Evolutionary conservation across 30 jellyfish, hydroid and myxozoan genomes (phyloP).

Genomic region (Pelagia noctiluca): DNA sequence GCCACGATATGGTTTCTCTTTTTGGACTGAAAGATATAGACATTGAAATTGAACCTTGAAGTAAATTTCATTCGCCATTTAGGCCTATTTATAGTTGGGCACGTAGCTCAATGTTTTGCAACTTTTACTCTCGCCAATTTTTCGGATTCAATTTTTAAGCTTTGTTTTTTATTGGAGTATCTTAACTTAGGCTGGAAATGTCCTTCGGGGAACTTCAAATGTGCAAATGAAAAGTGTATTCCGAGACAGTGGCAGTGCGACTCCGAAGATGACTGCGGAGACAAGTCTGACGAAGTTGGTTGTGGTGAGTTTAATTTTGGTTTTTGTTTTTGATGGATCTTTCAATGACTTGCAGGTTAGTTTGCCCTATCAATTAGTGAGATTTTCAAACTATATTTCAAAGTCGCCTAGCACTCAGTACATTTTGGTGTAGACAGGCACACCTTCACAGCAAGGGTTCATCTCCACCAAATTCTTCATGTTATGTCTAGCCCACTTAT

Average conservation of each 20-base stretch:
- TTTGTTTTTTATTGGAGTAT: no score
- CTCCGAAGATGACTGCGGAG: slow-evolving; percentile 46
- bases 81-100: not conserved
- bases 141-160: not conserved
- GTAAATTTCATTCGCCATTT: not conserved
- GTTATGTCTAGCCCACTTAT: no score
- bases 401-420: no score
- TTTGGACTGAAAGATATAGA: not conserved
- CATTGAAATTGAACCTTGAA: not conserved
- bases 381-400: no score
- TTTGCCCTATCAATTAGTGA: no score
- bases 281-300: slow-evolving; percentile 42
- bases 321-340: no score
- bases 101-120: not conserved
- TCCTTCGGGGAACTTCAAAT: slow-evolving; percentile 21
- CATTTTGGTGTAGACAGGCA: no score
- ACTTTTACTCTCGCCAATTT: not conserved
- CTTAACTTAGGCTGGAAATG: slow-evolving; percentile 12
- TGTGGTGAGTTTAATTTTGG: slow-evolving; percentile 56
- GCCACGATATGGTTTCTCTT: not conserved
- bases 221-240: slow-evolving; percentile 36
- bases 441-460: no score
- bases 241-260: slow-evolving; percentile 42
- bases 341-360: no score
- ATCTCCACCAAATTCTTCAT: no score